Evolutionary conservation across 2,113 vertebrate genomes (phyloP), one percentile per base, ranked within the genome.

Genomic region (Oenanthe oenanthe): DNA sequence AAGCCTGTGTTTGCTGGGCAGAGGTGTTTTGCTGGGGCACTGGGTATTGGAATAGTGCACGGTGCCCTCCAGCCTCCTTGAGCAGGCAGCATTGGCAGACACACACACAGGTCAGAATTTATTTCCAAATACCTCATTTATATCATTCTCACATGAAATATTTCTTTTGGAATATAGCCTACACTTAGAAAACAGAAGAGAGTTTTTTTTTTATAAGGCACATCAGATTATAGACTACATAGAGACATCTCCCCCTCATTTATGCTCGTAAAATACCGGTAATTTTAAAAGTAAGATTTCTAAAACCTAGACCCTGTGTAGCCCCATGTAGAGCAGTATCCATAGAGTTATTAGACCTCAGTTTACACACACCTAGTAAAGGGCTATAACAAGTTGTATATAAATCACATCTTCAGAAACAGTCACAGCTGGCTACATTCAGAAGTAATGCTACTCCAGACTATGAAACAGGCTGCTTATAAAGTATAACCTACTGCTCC

Each of bases 151-250:
- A 96, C 94, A 78, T 83, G 91, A 94, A 97, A 74, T 83, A 67
- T 87, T 92, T 88, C 85, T 93, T 95, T 94, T 57, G 2, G 81
- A 91, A 90, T 88, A 93, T 88, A 95, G 88, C 82, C 88, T 94
- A 96, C 84, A 94, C 36, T 74, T 93, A 86, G 56, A 95, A 97
- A 96, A 96, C 86, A 84, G 90, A 97, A 96, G 62, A 94, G 51
- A 92, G 50, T 75, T 88, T 90, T 96, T 26, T 50, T 89, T 90
- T 96, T 45, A 96, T 96, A 98, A 98, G 97, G 97, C 97, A 98
- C 97, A 88, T 94, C 81, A 95, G 94, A 97, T 97, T 93, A 92
- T 58, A 91, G 82, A 89, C 91, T 92, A 93, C 88, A 95, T 82
- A 96, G 77, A 83, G 81, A 88, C 48, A 89, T 77, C 80, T 89